Evolutionary conservation across 2,888 invertebrate genomes (phyloP).

Genomic region (Troides helena): DNA sequence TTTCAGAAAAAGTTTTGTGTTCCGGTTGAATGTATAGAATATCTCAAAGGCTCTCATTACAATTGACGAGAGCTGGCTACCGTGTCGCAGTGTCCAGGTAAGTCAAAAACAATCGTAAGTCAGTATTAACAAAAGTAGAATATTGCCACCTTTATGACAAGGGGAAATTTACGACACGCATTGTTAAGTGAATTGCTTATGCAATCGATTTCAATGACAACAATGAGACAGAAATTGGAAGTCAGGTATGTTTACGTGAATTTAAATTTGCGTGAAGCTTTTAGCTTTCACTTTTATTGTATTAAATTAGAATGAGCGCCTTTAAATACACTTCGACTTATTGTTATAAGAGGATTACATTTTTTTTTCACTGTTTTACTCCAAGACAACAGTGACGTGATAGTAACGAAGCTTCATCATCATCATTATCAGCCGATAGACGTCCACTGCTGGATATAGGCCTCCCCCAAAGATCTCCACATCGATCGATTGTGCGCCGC

Average conservation of each 20-base stretch:
- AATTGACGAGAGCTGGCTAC: conserved; percentile 27
- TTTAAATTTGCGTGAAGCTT: conserved; percentile 62
- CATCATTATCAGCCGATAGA: too few relatives aligned
- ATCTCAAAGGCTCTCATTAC: not conserved
- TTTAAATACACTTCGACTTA: not conserved
- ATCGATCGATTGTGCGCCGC: too few relatives aligned
- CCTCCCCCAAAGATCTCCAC: too few relatives aligned
- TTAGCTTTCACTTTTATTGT: conserved; percentile 73
- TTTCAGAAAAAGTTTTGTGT: not conserved
- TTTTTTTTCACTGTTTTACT: not conserved
- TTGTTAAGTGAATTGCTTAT: conserved; percentile 54
- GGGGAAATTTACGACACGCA: conserved; percentile 58
- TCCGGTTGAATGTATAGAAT: not conserved
- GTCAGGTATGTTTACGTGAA: conserved; percentile 57
- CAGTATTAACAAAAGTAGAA: conserved; percentile 49
- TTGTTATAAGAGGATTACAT: not conserved
- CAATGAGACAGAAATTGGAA: conserved; percentile 43
- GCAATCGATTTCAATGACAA: conserved; percentile 48
- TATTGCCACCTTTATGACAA: conserved; percentile 50
- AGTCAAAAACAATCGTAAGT: conserved; percentile 46
- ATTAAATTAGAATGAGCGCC: conserved; percentile 41
- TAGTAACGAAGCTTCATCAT: too few relatives aligned
- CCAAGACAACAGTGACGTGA: too few relatives aligned
- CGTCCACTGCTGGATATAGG: too few relatives aligned
- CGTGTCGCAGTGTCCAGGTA: conserved; percentile 48